Conservation (phyloP, 1,140 invertebrate genomes). For the Ceratosolen fusciceps region DNA sequence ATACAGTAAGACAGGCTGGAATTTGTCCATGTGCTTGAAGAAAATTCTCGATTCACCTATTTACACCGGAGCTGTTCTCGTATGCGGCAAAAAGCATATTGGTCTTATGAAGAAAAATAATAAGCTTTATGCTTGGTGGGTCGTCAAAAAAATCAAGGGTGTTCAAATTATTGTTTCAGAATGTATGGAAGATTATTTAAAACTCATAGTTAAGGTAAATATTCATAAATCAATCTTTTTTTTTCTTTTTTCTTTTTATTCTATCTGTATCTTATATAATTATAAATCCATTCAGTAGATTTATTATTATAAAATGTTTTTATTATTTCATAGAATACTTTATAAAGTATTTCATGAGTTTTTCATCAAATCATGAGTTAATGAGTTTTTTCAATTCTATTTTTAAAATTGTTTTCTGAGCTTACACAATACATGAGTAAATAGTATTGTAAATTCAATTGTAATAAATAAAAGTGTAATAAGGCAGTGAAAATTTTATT, state of each 20-base stretch:
- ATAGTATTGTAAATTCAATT: constrained; percentile 6
- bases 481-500: no score
- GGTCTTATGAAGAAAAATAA: constrained; percentile 58
- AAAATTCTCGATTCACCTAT: constrained; percentile 60
- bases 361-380: background rate
- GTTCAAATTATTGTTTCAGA: constrained; percentile 60
- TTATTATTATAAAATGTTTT: background rate
- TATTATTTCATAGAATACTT: background rate
- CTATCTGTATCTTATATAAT: no score
- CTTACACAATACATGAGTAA: background rate
- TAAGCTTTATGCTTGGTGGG: constrained; percentile 66
- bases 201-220: constrained; percentile 53
- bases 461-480: no score
- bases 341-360: background rate
- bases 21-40: constrained; percentile 60
- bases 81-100: constrained; percentile 58
- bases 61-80: constrained; percentile 63
- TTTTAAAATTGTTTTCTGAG: background rate
- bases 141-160: constrained; percentile 55
- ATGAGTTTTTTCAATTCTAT: background rate
- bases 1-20: constrained; percentile 58
- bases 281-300: no score
- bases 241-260: no score
- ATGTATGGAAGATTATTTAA: constrained; percentile 59
- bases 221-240: background rate